These are phyloP conservation scores for Crotalus horridus DNA, from an alignment of 2,113 vertebrate genomes.

Conservation along the genomic window DNA sequence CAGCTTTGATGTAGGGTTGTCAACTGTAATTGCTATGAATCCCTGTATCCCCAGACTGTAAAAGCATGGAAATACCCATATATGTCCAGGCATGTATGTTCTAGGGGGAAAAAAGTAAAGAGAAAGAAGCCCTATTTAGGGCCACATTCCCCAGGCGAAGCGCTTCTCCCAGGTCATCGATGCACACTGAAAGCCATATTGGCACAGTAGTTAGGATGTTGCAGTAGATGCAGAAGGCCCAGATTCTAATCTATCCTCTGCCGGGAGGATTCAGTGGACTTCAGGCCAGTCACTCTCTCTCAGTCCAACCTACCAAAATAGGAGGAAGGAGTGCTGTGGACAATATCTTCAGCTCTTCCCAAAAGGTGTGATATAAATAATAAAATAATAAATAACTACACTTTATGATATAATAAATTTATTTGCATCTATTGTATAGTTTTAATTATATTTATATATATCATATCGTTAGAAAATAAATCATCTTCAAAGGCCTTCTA, in stretches of 20 bases:
- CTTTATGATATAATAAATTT: background rate
- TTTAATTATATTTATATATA: background rate
- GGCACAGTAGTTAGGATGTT: background rate
- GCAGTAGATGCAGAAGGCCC: background rate
- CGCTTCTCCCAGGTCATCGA: background rate
- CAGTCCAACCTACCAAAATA: background rate
- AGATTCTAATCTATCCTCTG: background rate
- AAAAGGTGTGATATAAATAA: background rate
- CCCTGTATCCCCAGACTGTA: background rate
- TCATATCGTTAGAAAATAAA: background rate
- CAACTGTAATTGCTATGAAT: background rate
- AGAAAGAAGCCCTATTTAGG: background rate
- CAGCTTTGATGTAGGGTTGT: background rate
- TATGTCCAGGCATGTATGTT: background rate
- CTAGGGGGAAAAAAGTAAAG: background rate
- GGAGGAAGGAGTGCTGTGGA: background rate
- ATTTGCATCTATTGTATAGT: background rate
- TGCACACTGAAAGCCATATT: background rate
- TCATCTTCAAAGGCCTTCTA: too few relatives aligned
- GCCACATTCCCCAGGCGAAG: background rate
- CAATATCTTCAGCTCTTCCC: background rate
- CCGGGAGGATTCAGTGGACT: background rate
- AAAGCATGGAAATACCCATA: background rate
- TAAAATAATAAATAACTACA: background rate
- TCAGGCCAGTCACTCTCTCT: background rate